Evolutionary conservation across 2,797 vertebrate species (phyloP).

Genomic region (Enteromius fasciolatus): DNA sequence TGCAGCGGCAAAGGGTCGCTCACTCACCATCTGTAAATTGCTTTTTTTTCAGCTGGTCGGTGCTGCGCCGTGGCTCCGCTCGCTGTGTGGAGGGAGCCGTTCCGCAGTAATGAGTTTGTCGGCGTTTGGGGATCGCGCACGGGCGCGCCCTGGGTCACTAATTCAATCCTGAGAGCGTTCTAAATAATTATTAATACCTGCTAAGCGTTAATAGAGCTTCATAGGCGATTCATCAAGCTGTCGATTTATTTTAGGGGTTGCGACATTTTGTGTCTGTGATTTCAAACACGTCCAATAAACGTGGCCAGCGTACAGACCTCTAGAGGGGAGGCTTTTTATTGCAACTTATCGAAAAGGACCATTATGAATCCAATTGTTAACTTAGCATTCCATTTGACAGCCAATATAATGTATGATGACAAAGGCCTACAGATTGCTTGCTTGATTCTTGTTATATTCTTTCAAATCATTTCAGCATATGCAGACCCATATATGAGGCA

Average conservation of each 20-base stretch:
- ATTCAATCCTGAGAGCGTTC: constrained; percentile 78
- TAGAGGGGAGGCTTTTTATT: constrained; percentile 24
- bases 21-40: constrained; percentile 73
- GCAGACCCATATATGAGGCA: not conserved
- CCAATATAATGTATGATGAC: not conserved
- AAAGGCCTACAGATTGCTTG: constrained; percentile 1
- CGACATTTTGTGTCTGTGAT: constrained; percentile 49
- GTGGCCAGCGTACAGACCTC: constrained; percentile 6
- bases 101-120: constrained; percentile 49
- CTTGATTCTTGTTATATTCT: not conserved
- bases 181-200: constrained; percentile 80
- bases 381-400: not conserved
- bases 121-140: constrained; percentile 56
- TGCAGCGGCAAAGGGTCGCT: constrained; percentile 68
- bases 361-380: constrained; percentile 10
- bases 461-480: not conserved
- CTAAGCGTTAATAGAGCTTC: constrained; percentile 74
- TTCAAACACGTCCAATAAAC: constrained; percentile 40
- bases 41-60: constrained; percentile 67
- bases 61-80: constrained; percentile 44
- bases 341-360: constrained; percentile 14
- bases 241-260: constrained; percentile 76
- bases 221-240: constrained; percentile 79
- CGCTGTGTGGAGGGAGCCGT: constrained; percentile 44
- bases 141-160: constrained; percentile 73